Conservation (phyloP, 2,113 vertebrate species). For the Amblyornis subalaris region DNA sequence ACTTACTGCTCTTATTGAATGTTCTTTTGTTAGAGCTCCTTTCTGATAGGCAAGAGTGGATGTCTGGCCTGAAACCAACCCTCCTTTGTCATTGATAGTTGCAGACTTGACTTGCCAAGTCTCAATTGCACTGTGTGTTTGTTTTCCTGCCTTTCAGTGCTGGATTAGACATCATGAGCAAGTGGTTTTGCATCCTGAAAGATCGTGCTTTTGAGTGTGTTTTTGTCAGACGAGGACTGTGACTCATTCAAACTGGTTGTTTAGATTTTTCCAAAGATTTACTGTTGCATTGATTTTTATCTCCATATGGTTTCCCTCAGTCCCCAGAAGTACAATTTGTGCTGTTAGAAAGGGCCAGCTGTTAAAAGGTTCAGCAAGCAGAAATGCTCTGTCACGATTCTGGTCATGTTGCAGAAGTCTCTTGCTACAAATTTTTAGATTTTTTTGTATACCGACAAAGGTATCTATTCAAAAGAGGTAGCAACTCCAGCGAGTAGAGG, state of each 20-base stretch:
- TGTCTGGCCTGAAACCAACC: not conserved
- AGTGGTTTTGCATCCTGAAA: not conserved
- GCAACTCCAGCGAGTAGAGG: not conserved
- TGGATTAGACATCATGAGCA: not conserved
- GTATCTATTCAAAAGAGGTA: not conserved
- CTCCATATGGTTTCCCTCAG: not conserved
- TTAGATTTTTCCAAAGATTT: not conserved
- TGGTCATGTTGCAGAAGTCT: not conserved
- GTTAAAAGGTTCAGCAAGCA: not conserved
- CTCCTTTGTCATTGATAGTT: not conserved
- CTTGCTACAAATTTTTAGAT: not conserved
- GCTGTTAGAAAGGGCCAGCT: not conserved
- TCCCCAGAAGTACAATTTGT: conserved; percentile 1
- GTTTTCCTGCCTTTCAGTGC: not conserved
- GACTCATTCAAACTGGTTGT: not conserved
- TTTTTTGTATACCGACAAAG: not conserved
- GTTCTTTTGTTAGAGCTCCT: not conserved
- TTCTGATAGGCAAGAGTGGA: not conserved
- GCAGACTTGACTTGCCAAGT: not conserved
- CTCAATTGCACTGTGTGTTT: not conserved
- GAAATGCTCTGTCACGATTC: not conserved
- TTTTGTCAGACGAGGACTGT: not conserved
- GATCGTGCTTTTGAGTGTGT: not conserved
- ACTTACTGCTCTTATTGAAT: not conserved
- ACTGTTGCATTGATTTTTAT: not conserved